phyloP scores from a whole-genome alignment of 2,888 invertebrate species.

The Trypoxylon attenuatum region DNA sequence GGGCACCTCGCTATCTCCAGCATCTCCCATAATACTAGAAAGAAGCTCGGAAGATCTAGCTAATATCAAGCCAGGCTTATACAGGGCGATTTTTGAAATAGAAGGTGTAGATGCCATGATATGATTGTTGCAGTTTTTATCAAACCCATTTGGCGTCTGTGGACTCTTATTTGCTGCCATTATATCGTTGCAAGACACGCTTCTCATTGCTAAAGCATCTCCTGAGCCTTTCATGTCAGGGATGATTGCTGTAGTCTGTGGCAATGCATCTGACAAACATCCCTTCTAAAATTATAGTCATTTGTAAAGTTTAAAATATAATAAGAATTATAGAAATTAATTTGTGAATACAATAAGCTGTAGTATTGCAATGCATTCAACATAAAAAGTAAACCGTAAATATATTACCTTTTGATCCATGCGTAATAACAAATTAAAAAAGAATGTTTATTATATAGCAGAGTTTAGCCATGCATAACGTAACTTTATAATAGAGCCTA shows the following conservation, averaged over 20 bases:
- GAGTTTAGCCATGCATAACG: too few relatives aligned
- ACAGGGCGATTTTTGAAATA: constrained; percentile 52
- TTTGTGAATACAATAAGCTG: too few relatives aligned
- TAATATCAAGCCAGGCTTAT: constrained; percentile 69
- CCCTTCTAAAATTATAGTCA: constrained; percentile 70
- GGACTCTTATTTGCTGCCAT: constrained; percentile 51
- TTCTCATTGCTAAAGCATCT: constrained; percentile 63
- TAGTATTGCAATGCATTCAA: too few relatives aligned
- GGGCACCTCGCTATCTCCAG: constrained; percentile 42
- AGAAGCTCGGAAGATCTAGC: constrained; percentile 68
- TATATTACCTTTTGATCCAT: neutral
- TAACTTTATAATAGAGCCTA: too few relatives aligned
- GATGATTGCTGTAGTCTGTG: constrained; percentile 50
- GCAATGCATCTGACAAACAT: constrained; percentile 84
- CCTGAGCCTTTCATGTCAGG: constrained; percentile 59
- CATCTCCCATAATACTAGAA: constrained; percentile 32
- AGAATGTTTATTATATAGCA: neutral
- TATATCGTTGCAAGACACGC: constrained; percentile 70
- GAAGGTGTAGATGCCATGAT: constrained; percentile 56
- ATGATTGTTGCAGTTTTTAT: constrained; percentile 58
- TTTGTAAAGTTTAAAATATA: too few relatives aligned
- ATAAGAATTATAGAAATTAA: too few relatives aligned
- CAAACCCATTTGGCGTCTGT: constrained; percentile 48
- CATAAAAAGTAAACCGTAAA: too few relatives aligned
- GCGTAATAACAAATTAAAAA: neutral